Conservation (phyloP, 2,797 vertebrate genomes). For the Poeciliopsis turneri region DNA sequence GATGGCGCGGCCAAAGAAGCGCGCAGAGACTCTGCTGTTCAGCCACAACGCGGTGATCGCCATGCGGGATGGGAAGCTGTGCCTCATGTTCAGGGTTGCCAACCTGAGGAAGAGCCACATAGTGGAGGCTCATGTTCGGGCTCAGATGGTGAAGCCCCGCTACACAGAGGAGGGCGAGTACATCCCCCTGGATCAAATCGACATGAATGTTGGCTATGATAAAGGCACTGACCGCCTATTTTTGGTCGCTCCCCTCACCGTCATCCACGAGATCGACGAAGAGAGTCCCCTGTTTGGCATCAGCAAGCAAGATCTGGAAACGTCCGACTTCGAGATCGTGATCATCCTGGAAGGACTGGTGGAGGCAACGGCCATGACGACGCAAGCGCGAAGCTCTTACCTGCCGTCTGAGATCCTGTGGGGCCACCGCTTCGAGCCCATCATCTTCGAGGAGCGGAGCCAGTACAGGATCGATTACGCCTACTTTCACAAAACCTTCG, state of each 20-base stretch:
- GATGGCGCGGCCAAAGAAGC: constrained; percentile 96
- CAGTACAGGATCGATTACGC: constrained; percentile 96
- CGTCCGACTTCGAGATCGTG: constrained; percentile 92
- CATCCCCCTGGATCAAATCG: constrained; percentile 94
- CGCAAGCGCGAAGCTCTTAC: constrained; percentile 95
- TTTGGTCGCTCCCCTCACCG: constrained; percentile 92
- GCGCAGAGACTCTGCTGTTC: constrained; percentile 93
- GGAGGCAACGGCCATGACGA: constrained; percentile 97
- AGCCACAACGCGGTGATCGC: constrained; percentile 92
- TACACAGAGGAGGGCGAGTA: constrained; percentile 95
- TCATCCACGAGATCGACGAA: constrained; percentile 94
- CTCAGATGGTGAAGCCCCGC: constrained; percentile 93
- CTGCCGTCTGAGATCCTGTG: constrained; percentile 92
- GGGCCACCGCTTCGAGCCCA: constrained; percentile 95
- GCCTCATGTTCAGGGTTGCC: constrained; percentile 94
- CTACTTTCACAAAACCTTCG: constrained; percentile 95
- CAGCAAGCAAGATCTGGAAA: constrained; percentile 91
- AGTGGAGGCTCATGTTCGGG: constrained; percentile 93
- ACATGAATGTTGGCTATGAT: constrained; percentile 96
- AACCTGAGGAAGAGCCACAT: constrained; percentile 97
- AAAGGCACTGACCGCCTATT: constrained; percentile 95
- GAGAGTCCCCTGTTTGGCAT: constrained; percentile 94
- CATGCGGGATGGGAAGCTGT: constrained; percentile 91
- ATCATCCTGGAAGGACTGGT: constrained; percentile 97
- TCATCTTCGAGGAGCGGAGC: constrained; percentile 93